These are phyloP conservation scores for Mesaphorura yosii DNA, from an alignment of 1,140 invertebrate genomes.

Conservation along the genomic window DNA sequence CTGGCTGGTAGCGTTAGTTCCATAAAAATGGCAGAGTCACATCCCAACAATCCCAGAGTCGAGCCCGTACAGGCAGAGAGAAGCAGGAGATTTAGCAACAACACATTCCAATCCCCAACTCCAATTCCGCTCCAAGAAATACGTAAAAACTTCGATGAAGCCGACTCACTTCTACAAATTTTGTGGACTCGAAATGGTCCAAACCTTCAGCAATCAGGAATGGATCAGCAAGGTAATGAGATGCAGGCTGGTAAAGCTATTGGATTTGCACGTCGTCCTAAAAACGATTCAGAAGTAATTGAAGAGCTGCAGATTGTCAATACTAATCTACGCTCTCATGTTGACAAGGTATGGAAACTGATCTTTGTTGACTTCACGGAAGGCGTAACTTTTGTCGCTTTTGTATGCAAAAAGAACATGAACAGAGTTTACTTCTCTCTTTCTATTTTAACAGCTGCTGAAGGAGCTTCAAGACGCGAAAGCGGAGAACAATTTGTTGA, in stretches of 20 bases:
- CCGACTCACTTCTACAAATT: slow-evolving; percentile 23
- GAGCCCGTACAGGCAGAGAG: too few relatives aligned
- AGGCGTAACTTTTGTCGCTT: neutral
- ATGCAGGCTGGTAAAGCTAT: neutral
- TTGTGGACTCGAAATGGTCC: slow-evolving; percentile 7
- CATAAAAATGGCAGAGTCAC: too few relatives aligned
- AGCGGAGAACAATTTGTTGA: slow-evolving; percentile 19
- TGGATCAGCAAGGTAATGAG: too few relatives aligned
- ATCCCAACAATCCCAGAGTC: too few relatives aligned
- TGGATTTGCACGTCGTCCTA: slow-evolving; percentile 18
- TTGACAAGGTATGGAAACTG: slow-evolving; percentile 21
- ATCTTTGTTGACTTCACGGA: too few relatives aligned
- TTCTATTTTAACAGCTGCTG: slow-evolving; percentile 4
- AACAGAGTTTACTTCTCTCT: neutral
- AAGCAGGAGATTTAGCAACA: too few relatives aligned
- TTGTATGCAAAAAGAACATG: neutral
- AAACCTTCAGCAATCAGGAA: neutral
- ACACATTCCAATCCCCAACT: too few relatives aligned
- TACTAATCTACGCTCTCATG: slow-evolving; percentile 16
- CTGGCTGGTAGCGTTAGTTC: neutral
- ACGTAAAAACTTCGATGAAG: slow-evolving; percentile 17
- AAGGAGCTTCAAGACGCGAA: slow-evolving; percentile 10
- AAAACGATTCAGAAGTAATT: slow-evolving; percentile 22
- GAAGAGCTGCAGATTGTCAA: slow-evolving; percentile 25
- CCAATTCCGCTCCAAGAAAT: too few relatives aligned